Evolutionary conservation across 2,113 vertebrate species (phyloP).

Genomic region (Austrofundulus limnaeus): DNA sequence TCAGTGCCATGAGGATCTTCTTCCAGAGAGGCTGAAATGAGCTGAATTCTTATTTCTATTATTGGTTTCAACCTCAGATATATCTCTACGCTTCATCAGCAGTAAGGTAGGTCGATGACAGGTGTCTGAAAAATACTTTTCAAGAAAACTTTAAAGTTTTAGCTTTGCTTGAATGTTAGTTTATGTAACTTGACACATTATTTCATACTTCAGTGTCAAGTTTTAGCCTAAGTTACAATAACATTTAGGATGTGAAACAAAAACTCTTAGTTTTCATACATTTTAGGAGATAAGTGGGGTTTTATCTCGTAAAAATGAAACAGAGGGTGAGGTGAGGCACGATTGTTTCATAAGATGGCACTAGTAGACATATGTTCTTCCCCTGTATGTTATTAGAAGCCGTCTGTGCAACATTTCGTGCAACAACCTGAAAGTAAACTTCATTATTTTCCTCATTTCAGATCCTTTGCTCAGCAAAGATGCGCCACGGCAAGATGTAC

Average conservation of each 20-base stretch:
- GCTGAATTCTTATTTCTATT: slow-evolving; percentile 7
- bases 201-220: background rate
- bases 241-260: no score
- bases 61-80: background rate
- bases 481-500: background rate
- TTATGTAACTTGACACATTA: background rate
- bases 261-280: no score
- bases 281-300: no score
- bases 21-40: slow-evolving; percentile 30
- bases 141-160: background rate
- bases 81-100: slow-evolving; percentile 3
- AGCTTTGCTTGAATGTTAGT: background rate
- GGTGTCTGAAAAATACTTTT: background rate
- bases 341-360: slow-evolving; percentile 29
- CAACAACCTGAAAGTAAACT: background rate
- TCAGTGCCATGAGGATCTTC: slow-evolving; percentile 7
- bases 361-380: slow-evolving; percentile 1
- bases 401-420: background rate
- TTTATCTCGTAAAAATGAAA: slow-evolving; percentile 9
- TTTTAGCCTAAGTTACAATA: background rate
- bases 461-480: slow-evolving; percentile 32
- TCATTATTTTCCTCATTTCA: slow-evolving; percentile 36
- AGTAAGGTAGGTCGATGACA: slow-evolving; percentile 43
- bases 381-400: background rate
- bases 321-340: slow-evolving; percentile 31